phyloP scores from a whole-genome alignment of 2,888 invertebrate species.

The Macaria liturata region DNA sequence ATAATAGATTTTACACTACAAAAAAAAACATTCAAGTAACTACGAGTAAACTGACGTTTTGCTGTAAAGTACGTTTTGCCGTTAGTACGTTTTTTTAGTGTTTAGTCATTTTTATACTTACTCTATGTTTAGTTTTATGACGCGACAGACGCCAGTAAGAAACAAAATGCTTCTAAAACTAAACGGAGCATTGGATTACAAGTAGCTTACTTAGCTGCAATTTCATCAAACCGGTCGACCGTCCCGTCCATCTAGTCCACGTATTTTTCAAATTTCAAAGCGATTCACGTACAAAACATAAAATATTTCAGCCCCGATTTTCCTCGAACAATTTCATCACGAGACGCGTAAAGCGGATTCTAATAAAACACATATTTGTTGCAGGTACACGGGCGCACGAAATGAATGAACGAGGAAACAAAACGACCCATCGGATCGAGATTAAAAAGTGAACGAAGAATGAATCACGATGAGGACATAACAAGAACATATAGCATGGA shows the following conservation, averaged over 20 bases:
- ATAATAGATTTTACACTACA: too few species aligned
- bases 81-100: too few species aligned
- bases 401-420: slow-evolving; percentile 13
- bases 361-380: slow-evolving; percentile 33
- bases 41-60: too few species aligned
- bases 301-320: slow-evolving; percentile 11
- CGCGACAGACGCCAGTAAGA: too few species aligned
- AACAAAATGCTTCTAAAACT: too few species aligned
- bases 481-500: slow-evolving; percentile 30
- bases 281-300: slow-evolving; percentile 10
- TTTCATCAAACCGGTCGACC: slow-evolving; percentile 1
- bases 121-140: too few species aligned
- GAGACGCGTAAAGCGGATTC: slow-evolving; percentile 19
- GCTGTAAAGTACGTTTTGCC: too few species aligned
- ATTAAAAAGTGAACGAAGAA: slow-evolving; percentile 10
- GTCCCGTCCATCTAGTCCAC: not conserved
- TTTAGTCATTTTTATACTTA: too few species aligned
- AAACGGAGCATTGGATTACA: too few species aligned
- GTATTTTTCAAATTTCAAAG: slow-evolving; percentile 4
- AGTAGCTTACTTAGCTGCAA: not conserved
- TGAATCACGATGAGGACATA: slow-evolving; percentile 21
- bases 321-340: slow-evolving; percentile 19
- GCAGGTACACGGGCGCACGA: slow-evolving; percentile 27
- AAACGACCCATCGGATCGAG: slow-evolving; percentile 10
- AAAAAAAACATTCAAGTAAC: too few species aligned